A percentile compares a stretch with the other conserved stretches of the same genome.
These are phyloP conservation scores for Myotis myotis DNA, from an alignment of 2,797 vertebrate genomes.

Conservation along the genomic window DNA sequence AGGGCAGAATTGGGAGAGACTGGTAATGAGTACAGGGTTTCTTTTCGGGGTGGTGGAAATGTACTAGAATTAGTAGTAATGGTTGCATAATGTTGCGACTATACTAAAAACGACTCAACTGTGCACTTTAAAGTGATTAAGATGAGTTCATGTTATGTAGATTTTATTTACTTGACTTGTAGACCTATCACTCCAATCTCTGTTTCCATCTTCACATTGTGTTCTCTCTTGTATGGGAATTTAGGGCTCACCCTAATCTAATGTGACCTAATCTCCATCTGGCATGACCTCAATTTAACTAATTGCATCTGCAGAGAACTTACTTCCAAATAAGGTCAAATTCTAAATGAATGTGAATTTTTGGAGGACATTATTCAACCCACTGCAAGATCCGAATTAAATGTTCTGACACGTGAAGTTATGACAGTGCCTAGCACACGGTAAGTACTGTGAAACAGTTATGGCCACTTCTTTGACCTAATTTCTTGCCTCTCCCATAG, in stretches of 20 bases:
- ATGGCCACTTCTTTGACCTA: neutral
- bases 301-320: neutral
- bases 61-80: neutral
- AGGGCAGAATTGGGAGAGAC: neutral
- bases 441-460: neutral
- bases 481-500: neutral
- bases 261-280: neutral
- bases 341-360: neutral
- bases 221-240: neutral
- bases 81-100: neutral
- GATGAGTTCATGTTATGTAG: neutral
- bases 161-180: neutral
- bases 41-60: neutral
- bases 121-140: neutral
- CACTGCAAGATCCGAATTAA: neutral
- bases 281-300: neutral
- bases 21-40: neutral
- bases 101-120: neutral
- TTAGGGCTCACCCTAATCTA: neutral
- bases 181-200: neutral
- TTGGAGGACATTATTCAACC: neutral
- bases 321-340: neutral
- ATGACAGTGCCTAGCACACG: neutral
- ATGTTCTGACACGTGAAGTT: neutral
- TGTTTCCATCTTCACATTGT: neutral